Conservation (phyloP, 2,113 vertebrate species). For the Lepidothrix coronata region DNA sequence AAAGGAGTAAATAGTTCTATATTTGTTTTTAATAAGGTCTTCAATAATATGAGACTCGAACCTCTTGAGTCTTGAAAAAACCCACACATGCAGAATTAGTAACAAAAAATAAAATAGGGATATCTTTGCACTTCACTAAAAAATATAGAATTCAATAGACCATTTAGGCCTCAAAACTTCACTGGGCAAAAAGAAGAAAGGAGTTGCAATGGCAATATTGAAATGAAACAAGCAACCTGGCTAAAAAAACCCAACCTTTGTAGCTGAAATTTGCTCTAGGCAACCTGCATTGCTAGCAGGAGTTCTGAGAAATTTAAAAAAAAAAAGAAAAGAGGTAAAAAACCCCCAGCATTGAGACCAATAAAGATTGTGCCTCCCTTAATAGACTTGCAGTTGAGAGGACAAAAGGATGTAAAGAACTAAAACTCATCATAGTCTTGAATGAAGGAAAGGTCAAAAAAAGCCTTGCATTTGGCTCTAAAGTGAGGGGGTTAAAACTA, state of each 20-base stretch:
- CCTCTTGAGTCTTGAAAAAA: not conserved
- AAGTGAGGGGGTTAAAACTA: not conserved
- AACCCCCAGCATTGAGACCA: not conserved
- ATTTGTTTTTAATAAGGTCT: not conserved
- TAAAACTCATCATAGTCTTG: not conserved
- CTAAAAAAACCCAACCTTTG: rapidly evolving
- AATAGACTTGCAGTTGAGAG: not conserved
- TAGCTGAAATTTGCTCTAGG: not conserved
- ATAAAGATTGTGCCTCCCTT: not conserved
- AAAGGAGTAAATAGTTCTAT: not conserved
- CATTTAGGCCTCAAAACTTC: not conserved
- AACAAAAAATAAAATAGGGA: not conserved
- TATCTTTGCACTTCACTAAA: not conserved
- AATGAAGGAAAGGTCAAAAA: not conserved
- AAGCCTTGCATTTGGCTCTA: not conserved
- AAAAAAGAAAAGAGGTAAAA: not conserved
- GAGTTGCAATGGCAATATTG: not conserved
- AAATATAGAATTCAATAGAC: not conserved
- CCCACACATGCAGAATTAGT: not conserved
- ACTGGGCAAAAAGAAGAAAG: not conserved
- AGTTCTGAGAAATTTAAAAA: not conserved
- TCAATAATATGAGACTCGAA: not conserved
- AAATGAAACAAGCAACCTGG: not conserved
- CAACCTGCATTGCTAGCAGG: not conserved
- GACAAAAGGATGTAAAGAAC: not conserved